Base-by-base conservation (phyloP, 2,113 vertebrate species). In the Monopterus albus region DNA sequence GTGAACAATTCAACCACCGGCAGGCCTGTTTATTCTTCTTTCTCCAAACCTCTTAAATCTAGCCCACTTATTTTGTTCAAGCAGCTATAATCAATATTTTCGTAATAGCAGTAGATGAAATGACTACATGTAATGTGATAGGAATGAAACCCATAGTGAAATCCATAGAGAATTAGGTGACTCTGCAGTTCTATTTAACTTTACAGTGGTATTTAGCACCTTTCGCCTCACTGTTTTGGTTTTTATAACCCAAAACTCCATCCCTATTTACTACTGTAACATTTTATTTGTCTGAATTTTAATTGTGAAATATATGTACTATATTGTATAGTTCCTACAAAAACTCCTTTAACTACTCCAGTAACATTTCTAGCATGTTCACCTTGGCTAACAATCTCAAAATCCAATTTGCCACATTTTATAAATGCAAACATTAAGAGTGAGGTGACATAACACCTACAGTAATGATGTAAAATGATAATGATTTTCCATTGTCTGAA, bases 21-120 rank as follows among this genome's bases (percentile, higher is more conserved):
- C 43, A 35, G 40, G 71, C 12, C 39, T 53, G 42, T 28, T 75
- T 38, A 40, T 36, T 67, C 39, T 10, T 23, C 20, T 39, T 20
- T 47, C 23, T 26, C 7, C 43, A 6, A 21, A 47, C 29, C 55
- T 62, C 5, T 73, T 20, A 29, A 58, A 71, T 63, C 47, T 14
- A 25, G 23, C 5, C 2, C 10, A 31, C 61, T 55, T 35, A 8
- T 51, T 53, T 68, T 64, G 31, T 23, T 45, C 7, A 49, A 39
- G 3, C n/a, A 3, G n/a, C 17, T 6, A 14, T 33, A 58, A 42
- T 67, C 52, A 57, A 51, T 73, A 39, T 33, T 25, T 50, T 53
- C 26, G 39, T 33, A 1, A 40, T 23, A 55, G 38, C 43, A 33
- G 10, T 42, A 26, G 46, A 59, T 74, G 1, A 62, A 71, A 67